Evolutionary conservation across 2,113 vertebrate genomes (phyloP).

Genomic region (Aspidoscelis tigris): DNA sequence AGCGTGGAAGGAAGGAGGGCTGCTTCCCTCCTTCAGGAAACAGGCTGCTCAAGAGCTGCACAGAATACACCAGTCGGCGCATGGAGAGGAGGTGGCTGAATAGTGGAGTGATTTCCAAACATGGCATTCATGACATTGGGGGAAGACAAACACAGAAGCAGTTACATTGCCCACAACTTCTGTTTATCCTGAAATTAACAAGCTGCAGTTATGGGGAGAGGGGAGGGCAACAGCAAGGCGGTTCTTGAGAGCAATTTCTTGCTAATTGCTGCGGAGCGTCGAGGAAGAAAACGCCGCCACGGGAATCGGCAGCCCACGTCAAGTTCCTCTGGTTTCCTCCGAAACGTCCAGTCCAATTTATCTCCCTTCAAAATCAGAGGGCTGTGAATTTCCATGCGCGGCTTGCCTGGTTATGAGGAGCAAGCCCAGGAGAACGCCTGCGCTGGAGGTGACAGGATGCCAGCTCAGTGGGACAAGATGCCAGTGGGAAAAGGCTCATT

Average conservation of each 20-base stretch:
- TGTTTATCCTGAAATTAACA: conserved; percentile 4
- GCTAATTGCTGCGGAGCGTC: not conserved
- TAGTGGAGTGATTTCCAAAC: not conserved
- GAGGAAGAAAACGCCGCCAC: not conserved
- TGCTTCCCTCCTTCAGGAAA: conserved; percentile 34
- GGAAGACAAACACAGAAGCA: conserved; percentile 17
- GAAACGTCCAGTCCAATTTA: not conserved
- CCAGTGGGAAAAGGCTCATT: too few species aligned
- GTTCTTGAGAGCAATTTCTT: not conserved
- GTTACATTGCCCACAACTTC: not conserved
- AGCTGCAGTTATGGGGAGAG: conserved; percentile 9
- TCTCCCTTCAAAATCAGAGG: not conserved
- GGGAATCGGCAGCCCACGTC: not conserved
- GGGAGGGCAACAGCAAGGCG: not conserved
- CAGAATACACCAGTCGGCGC: conserved; percentile 32
- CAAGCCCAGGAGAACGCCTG: too few species aligned
- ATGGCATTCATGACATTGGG: not conserved
- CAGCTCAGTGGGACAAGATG: not conserved
- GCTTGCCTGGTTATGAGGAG: too few species aligned
- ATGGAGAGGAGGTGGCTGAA: conserved; percentile 20
- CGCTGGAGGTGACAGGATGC: not conserved
- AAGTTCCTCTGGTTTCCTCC: too few species aligned
- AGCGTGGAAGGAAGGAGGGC: not conserved
- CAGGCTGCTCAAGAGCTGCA: conserved; percentile 10
- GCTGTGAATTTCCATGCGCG: not conserved